Evolutionary conservation across 2,888 invertebrate genomes (phyloP).

Genomic region (Volucella inflata): DNA sequence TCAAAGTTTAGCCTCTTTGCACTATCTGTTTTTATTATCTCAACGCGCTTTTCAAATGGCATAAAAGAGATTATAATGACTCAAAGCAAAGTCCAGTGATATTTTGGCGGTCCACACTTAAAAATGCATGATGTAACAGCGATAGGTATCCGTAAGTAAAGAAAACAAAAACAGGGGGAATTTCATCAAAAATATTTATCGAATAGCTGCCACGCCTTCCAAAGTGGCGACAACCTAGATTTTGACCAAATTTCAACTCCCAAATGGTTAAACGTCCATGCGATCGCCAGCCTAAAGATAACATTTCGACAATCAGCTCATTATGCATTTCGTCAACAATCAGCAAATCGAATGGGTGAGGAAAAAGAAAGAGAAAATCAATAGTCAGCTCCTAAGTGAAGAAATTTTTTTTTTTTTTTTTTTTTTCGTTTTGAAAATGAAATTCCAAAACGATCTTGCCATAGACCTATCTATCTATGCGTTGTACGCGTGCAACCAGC

Average conservation of each 20-base stretch:
- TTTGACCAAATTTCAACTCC: not conserved
- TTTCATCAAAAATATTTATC: conserved; percentile 36
- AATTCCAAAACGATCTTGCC: conserved; percentile 47
- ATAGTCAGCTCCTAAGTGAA: conserved; percentile 20
- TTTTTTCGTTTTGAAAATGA: conserved; percentile 9
- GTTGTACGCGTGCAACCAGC: not conserved
- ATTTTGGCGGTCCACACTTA: not conserved
- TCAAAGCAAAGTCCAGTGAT: no score
- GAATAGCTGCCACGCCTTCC: not conserved
- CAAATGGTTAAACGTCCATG: not conserved
- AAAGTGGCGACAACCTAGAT: conserved; percentile 38
- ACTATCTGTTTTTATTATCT: no score
- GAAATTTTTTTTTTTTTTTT: conserved; percentile 14
- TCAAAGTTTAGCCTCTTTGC: not conserved
- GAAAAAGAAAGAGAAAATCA: conserved; percentile 45
- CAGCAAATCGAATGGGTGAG: conserved; percentile 26
- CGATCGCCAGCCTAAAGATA: conserved; percentile 16
- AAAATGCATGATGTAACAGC: not conserved
- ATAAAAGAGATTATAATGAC: no score
- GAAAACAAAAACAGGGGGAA: not conserved
- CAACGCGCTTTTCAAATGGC: no score
- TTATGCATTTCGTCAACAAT: conserved; percentile 35
- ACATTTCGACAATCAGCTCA: conserved; percentile 41
- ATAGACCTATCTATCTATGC: conserved; percentile 2
- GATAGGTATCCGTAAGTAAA: not conserved